These are phyloP conservation scores for Nansenia antarctica DNA, from an alignment of 2,113 vertebrate genomes.

Conservation along the genomic window DNA sequence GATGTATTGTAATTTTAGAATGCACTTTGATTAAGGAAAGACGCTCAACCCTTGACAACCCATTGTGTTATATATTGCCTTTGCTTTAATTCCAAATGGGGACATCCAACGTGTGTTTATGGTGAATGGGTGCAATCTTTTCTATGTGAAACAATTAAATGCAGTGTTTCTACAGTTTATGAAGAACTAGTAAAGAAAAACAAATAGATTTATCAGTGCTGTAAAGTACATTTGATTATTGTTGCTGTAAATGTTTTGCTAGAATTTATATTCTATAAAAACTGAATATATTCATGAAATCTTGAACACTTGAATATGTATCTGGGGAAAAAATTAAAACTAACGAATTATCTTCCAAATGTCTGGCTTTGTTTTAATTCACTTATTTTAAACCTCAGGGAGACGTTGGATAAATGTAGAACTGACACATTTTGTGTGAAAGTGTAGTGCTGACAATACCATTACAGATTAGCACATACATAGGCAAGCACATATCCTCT, in stretches of 20 bases:
- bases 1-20: conserved; percentile 43
- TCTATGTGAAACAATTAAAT: conserved; percentile 56
- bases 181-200: conserved; percentile 43
- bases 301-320: conserved; percentile 65
- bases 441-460: not conserved
- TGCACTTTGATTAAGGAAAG: conserved; percentile 24
- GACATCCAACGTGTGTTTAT: conserved; percentile 47
- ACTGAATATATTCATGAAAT: conserved; percentile 67
- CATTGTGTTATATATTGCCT: conserved; percentile 13
- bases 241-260: conserved; percentile 79
- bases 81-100: conserved; percentile 21
- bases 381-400: conserved; percentile 1
- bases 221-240: conserved; percentile 70
- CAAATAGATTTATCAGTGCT: conserved; percentile 49
- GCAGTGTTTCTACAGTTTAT: conserved; percentile 68
- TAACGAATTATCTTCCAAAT: conserved; percentile 6
- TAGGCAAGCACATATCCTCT: no score
- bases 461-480: no score
- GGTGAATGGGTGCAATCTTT: conserved; percentile 59
- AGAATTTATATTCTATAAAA: conserved; percentile 79
- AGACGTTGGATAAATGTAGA: conserved; percentile 5
- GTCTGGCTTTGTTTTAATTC: conserved; percentile 20
- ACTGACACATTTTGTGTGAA: not conserved
- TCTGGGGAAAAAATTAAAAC: conserved; percentile 67
- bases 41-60: conserved; percentile 31